Base-by-base conservation (phyloP, 2,888 invertebrate genomes). In the Drosophila anomelani region DNA sequence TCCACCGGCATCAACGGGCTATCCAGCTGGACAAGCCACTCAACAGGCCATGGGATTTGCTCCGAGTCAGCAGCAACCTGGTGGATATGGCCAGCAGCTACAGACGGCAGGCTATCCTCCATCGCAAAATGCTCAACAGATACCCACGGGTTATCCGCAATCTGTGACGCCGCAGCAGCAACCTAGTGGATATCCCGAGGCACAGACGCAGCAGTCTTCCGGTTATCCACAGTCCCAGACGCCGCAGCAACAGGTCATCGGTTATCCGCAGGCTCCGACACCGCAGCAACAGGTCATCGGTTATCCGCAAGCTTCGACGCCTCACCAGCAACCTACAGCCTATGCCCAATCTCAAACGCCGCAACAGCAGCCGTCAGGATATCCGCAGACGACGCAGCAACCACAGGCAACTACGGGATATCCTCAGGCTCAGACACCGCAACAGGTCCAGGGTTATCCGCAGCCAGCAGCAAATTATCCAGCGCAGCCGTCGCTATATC, bases 401-500 rank as follows among this genome's bases (percentile, higher is more conserved):
- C 29, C 23, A n/a, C 68, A 47, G 47, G 5, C 60, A 15, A 15
- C 15, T 9, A 2, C 69, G 26, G 15, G 6, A 20, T 13, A 51
- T 62, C 6, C 47, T 49, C 54, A 60, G 69, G 6, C 55, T 0
- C 71, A 61, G 26, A 59, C 71, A 13, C 36, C 64, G 20, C 29
- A 34, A 20, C 51, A 51, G 17, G 1, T 13, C 0, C 56, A 60
- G n/a, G 43, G n/a, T n/a, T 64, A 49, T 29, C 53, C 47, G 4
- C 75, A 55, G 2, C 53, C 51, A 8, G 3, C 68, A 17, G 20
- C 39, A 13, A 66, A 29, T 15, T 79, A 77, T 12, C 69, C 55
- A 6, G 36, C 53, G 4, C 87, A 81, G 15, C 73, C 82, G 0
- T 49, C 67, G 6, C 15, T 73, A 5, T 81, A 70, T 77, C 51